A percentile compares a stretch with the other conserved stretches of the same genome.
Evolutionary conservation across 1,140 invertebrate species (phyloP).

Genomic region (Lasioglossum albipes): DNA sequence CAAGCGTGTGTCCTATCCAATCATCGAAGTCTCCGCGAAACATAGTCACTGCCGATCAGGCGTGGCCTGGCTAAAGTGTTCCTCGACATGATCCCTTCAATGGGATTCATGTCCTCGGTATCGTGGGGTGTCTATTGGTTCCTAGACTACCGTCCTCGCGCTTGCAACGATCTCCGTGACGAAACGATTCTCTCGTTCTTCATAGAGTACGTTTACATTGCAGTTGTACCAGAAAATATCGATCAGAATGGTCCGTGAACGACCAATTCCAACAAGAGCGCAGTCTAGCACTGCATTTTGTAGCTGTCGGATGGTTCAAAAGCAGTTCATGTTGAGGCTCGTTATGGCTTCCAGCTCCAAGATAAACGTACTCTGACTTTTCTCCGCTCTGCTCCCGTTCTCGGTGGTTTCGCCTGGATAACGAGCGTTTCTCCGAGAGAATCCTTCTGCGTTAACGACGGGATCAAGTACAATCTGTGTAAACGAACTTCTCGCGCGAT

Average conservation of each 20-base stretch:
- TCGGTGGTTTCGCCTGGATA: background rate
- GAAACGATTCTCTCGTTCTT: slow-evolving; percentile 22
- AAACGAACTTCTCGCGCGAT: no score
- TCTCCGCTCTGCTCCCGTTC: background rate
- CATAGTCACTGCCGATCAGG: slow-evolving; percentile 56
- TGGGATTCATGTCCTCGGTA: slow-evolving; percentile 16
- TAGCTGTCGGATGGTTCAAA: no score
- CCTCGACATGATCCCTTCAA: slow-evolving; percentile 41
- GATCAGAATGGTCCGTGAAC: no score
- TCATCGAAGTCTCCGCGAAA: slow-evolving; percentile 12
- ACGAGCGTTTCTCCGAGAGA: background rate
- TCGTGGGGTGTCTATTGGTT: slow-evolving; percentile 54
- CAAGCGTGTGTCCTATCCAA: slow-evolving; percentile 17
- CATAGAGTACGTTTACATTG: background rate
- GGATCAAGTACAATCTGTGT: background rate
- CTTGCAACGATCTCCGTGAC: slow-evolving; percentile 47
- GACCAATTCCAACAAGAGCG: no score
- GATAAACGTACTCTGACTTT: background rate
- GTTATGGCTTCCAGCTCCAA: no score
- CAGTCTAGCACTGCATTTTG: no score
- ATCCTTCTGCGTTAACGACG: background rate
- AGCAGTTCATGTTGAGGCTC: no score
- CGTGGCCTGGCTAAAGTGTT: slow-evolving; percentile 57
- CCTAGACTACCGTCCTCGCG: slow-evolving; percentile 60
- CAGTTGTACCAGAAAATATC: no score